phyloP scores from a whole-genome alignment of 2,888 invertebrate species.

The Sepiola atlantica region DNA sequence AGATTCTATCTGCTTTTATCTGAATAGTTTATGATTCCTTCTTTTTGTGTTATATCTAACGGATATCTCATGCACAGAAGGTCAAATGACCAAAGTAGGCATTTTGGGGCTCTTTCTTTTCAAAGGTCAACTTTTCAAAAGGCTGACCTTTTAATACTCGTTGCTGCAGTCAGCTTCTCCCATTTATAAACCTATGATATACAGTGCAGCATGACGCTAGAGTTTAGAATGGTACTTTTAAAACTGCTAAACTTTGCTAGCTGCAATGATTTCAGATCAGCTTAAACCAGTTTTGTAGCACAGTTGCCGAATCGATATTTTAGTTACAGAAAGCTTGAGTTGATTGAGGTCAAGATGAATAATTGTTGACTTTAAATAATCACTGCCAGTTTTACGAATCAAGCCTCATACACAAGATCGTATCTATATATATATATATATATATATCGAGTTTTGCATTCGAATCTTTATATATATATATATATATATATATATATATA shows the following conservation, averaged over 20 bases:
- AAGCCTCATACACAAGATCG: too few species aligned
- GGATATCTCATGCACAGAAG: background rate
- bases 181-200: too few species aligned
- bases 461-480: too few species aligned
- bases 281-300: background rate
- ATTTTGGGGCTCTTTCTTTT: background rate
- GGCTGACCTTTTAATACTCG: background rate
- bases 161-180: background rate
- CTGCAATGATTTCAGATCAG: background rate
- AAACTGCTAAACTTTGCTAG: background rate
- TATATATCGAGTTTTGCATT: too few species aligned
- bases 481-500: too few species aligned
- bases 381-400: too few species aligned
- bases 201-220: background rate
- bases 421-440: too few species aligned
- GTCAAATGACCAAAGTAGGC: background rate
- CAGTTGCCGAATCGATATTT: background rate
- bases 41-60: background rate
- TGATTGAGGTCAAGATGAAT: background rate
- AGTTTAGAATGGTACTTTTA: background rate
- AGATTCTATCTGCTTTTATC: background rate
- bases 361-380: too few species aligned
- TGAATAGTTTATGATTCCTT: background rate
- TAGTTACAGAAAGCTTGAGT: background rate
- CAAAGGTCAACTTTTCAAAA: background rate